Conservation (phyloP, 2,797 vertebrate genomes). For the Erethizon dorsatum region DNA sequence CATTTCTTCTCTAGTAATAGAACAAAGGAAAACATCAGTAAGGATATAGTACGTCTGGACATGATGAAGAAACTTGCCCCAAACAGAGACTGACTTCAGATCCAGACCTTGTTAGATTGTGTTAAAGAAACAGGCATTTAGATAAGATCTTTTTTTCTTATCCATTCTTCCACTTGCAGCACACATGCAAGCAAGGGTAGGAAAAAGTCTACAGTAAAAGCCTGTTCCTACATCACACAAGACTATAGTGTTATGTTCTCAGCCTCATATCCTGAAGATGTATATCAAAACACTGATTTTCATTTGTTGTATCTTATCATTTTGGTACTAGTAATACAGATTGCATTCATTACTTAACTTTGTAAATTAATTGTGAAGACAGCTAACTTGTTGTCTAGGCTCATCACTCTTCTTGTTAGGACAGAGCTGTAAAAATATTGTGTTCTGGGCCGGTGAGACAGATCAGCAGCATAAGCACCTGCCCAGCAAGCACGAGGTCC, state of each 20-base stretch:
- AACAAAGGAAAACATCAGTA: neutral
- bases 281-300: constrained; percentile 21
- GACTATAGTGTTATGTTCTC: neutral
- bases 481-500: too few species aligned
- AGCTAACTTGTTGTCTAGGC: neutral
- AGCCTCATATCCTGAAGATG: neutral
- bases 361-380: constrained; percentile 27
- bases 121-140: neutral
- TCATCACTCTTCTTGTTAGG: neutral
- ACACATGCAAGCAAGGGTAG: neutral
- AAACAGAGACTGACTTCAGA: neutral
- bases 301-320: neutral
- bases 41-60: constrained; percentile 5
- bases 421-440: neutral
- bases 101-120: neutral
- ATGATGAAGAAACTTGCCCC: constrained; percentile 19
- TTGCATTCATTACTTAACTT: constrained; percentile 23
- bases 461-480: too few species aligned
- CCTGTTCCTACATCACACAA: neutral
- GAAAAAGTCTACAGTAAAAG: neutral
- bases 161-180: neutral
- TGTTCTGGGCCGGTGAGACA: neutral
- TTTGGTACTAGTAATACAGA: neutral
- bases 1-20: neutral
- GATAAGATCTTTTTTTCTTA: constrained; percentile 3